phyloP scores from a whole-genome alignment of 2,113 vertebrate species.

The Protobothrops mucrosquamatus region DNA sequence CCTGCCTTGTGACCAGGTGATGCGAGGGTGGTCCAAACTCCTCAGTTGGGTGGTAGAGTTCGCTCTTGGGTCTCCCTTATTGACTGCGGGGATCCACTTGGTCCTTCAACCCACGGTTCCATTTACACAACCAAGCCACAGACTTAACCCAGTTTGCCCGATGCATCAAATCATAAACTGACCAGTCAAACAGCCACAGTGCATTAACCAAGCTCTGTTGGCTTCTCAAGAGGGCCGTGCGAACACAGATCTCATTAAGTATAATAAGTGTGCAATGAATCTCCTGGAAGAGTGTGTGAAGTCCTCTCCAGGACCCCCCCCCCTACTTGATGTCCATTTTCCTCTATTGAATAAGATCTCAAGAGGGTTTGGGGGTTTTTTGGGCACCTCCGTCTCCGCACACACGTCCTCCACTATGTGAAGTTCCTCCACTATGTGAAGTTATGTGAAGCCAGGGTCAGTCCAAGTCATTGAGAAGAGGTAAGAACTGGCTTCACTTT shows the following conservation, averaged over 20 bases:
- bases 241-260: not conserved
- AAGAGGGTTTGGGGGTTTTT: not conserved
- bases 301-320: not conserved
- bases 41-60: not conserved
- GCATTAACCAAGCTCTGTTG: not conserved
- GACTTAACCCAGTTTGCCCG: not conserved
- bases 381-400: not conserved
- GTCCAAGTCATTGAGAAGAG: not conserved
- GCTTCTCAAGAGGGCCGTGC: not conserved
- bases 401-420: not conserved
- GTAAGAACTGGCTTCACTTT: not conserved
- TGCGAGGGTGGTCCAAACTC: not conserved
- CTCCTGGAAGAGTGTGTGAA: not conserved
- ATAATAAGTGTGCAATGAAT: not conserved
- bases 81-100: not conserved
- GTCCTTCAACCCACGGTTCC: not conserved
- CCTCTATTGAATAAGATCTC: not conserved
- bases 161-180: not conserved
- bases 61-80: not conserved
- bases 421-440: not conserved
- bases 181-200: not conserved
- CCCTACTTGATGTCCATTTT: not conserved
- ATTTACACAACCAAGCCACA: not conserved
- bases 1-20: not conserved
- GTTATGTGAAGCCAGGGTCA: not conserved